These are phyloP conservation scores for Drosophila ironensis DNA, from an alignment of 1,140 invertebrate genomes.

Conservation along the genomic window DNA sequence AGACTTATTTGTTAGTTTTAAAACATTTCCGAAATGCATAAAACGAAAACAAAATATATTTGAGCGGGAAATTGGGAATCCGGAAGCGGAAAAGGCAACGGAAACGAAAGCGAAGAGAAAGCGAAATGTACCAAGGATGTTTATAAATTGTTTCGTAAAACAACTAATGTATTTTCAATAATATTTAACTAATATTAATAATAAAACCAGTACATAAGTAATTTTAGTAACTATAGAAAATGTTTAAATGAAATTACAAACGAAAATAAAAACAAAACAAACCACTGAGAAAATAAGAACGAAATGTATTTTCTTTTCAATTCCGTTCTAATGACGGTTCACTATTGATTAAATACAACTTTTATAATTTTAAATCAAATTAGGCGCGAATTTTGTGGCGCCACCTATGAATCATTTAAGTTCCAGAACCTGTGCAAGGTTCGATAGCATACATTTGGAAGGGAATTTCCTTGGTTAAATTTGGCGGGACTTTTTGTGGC, in stretches of 20 bases:
- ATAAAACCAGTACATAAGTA: slow-evolving; percentile 80
- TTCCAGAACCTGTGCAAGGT: no score
- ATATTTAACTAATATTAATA: slow-evolving; percentile 80
- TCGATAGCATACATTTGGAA: no score
- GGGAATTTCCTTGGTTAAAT: no score
- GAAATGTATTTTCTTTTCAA: not conserved
- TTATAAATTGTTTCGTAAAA: slow-evolving; percentile 78
- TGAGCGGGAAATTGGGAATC: no score
- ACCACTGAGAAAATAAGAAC: slow-evolving; percentile 9
- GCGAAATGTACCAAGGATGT: slow-evolving; percentile 74
- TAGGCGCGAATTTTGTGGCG: no score
- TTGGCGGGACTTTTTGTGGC: no score
- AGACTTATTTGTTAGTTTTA: slow-evolving; percentile 78
- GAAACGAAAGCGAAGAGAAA: not conserved
- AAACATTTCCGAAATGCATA: slow-evolving; percentile 57
- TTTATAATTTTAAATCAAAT: no score
- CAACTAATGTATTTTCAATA: slow-evolving; percentile 81
- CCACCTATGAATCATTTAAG: no score
- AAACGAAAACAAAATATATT: slow-evolving; percentile 3
- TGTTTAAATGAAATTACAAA: slow-evolving; percentile 81
- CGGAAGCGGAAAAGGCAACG: not conserved
- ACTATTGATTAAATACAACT: no score
- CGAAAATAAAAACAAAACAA: slow-evolving; percentile 72
- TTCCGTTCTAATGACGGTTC: no score
- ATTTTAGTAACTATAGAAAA: slow-evolving; percentile 82